These are phyloP conservation scores for Mastomys natalensis DNA, from an alignment of 2,113 vertebrate genomes.

Conservation along the genomic window DNA sequence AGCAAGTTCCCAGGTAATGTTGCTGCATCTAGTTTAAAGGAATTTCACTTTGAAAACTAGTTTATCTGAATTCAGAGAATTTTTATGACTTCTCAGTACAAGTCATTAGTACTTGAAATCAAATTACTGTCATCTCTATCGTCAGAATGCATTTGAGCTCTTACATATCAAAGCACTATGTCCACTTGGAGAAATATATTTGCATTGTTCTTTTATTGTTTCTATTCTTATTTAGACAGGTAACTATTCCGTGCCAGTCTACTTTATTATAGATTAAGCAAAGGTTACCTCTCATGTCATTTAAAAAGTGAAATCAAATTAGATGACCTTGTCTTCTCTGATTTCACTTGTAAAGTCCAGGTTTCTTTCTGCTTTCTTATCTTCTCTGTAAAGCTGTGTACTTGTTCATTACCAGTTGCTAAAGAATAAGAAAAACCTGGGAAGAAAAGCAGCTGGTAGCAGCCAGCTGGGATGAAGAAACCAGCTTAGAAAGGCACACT, in stretches of 20 bases:
- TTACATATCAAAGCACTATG: not conserved
- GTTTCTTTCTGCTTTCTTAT: not conserved
- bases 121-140: not conserved
- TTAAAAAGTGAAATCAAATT: constrained; percentile 13
- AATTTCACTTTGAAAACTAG: constrained; percentile 3
- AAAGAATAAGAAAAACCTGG: not conserved
- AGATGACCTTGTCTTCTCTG: constrained; percentile 30
- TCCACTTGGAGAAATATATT: constrained; percentile 17
- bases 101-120: constrained; percentile 20
- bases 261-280: constrained; percentile 26
- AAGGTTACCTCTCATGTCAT: not conserved
- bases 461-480: not conserved
- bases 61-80: constrained; percentile 36
- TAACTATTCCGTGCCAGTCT: not conserved
- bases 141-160: not conserved
- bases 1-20: constrained; percentile 21
- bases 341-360: constrained; percentile 31
- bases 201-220: not conserved
- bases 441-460: not conserved
- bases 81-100: not conserved
- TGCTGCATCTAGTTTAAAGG: constrained; percentile 28
- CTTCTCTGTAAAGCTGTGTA: not conserved
- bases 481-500: not conserved
- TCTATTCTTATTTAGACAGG: constrained; percentile 50
- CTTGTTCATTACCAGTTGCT: not conserved